phyloP scores from a whole-genome alignment of 2,797 vertebrate species.

The Apodemus agrarius region DNA sequence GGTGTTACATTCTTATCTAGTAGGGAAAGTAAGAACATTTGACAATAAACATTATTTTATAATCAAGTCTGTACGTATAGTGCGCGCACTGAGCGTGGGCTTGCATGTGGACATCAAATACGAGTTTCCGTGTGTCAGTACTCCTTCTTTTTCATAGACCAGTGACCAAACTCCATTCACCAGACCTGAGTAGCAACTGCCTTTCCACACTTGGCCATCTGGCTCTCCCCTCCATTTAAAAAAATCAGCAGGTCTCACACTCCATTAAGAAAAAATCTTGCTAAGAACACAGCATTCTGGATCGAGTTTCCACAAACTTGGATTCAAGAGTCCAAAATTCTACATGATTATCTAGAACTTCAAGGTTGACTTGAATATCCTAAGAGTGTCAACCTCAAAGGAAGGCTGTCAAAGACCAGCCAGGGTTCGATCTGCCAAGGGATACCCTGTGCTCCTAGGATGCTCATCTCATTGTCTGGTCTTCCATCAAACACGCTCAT shows the following conservation, averaged over 20 bases:
- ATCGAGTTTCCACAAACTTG: not conserved
- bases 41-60: conserved; percentile 9
- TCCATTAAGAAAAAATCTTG: not conserved
- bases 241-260: conserved; percentile 27
- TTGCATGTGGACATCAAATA: not conserved
- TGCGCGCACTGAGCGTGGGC: not conserved
- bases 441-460: not conserved
- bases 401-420: not conserved
- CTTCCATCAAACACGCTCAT: conserved; percentile 34
- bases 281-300: not conserved
- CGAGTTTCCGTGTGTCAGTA: not conserved
- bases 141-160: not conserved
- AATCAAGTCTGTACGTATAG: not conserved
- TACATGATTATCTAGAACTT: rapidly evolving
- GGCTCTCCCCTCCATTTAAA: not conserved
- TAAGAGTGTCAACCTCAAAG: not conserved
- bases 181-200: not conserved
- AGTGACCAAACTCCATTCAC: not conserved
- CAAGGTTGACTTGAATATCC: not conserved
- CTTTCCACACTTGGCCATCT: not conserved
- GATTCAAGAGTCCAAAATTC: not conserved
- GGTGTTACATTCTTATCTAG: not conserved
- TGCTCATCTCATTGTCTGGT: too few species aligned
- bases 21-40: conserved; percentile 9
- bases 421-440: not conserved